A percentile compares a stretch with the other conserved stretches of the same genome.
These are phyloP conservation scores for Amphipoea lucens DNA, from an alignment of 2,888 invertebrate species.

Conservation along the genomic window DNA sequence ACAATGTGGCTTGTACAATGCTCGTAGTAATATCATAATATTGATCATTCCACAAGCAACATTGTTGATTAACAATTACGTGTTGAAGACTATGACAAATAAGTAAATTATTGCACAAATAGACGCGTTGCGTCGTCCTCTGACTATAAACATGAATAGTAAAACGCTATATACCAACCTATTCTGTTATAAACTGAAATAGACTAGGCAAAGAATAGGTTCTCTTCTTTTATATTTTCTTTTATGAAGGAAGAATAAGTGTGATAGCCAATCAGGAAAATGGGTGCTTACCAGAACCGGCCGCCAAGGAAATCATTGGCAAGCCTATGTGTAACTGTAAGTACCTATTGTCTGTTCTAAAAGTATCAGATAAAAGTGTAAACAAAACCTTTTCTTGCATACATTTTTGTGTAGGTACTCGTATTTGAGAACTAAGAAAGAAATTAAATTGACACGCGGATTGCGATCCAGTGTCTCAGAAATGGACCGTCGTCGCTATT, in stretches of 20 bases:
- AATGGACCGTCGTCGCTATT: neutral
- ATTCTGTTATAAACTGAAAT: neutral
- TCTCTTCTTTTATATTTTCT: too few relatives aligned
- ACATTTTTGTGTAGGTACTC: neutral
- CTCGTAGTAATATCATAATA: slow-evolving; percentile 9
- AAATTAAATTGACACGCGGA: neutral
- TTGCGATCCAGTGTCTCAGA: neutral
- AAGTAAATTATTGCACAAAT: slow-evolving; percentile 34
- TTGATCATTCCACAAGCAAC: slow-evolving; percentile 27
- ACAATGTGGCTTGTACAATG: neutral
- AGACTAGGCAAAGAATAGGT: neutral
- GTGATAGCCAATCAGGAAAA: neutral
- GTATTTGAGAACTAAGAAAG: neutral
- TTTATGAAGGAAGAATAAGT: neutral
- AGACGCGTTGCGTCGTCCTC: slow-evolving; percentile 14
- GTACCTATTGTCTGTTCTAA: neutral
- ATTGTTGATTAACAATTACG: slow-evolving; percentile 39
- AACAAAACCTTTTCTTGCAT: neutral
- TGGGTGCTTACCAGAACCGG: neutral
- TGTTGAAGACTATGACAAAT: slow-evolving; percentile 22
- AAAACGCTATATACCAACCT: neutral
- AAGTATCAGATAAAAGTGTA: neutral
- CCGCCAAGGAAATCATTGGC: neutral
- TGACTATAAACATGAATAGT: neutral
- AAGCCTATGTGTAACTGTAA: neutral